Evolutionary conservation across 2,797 vertebrate species (phyloP), one percentile per base, ranked within the genome.

Genomic region (Arnoldichthys spilopterus): DNA sequence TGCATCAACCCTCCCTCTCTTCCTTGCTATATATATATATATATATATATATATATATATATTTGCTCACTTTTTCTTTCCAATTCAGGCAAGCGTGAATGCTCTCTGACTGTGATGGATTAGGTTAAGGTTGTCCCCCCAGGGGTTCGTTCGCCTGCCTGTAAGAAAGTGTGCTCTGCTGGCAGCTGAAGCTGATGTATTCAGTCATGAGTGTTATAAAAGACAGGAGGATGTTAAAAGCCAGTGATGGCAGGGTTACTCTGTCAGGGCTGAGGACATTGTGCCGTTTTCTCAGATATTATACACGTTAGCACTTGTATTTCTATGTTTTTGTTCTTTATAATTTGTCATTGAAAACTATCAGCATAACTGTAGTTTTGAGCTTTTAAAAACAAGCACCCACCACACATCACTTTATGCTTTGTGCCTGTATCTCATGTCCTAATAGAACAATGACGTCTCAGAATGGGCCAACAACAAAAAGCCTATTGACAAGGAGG

Each of bases 401-500:
- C n/a, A 13, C 15, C 2, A 16, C 15, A 43, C 22, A 24, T 26
- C n/a, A 15, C 6, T 28, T 51, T 73, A 49, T 34, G 7, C 43
- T 56, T 34, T 28, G 43, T 47, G 11, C 34, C 0, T 28, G 56
- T 49, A 20, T 79, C 51, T 80, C 9, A 85, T 73, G n/a, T 78
- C n/a, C 82, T 54, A 72, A 49, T 75, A 92, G 91, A 86, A 90
- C 30, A 82, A 63, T 5, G 28, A 82, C 0, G 71, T 78, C 18
- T 58, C 86, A 22, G 87, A 87, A 0, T 91, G 91, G 93, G 90
- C 90, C 0, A 92, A 91, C 91, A 94, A 93, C 4, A 93, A 93
- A 72, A 93, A 91, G 81, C 89, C 94, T 0, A 40, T 93, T 3
- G 94, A 96, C 62, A 90, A 90, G 82, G 94, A 96, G 11, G 94